phyloP scores from a whole-genome alignment of 1,140 invertebrate genomes.

The Brachionus plicatilis region DNA sequence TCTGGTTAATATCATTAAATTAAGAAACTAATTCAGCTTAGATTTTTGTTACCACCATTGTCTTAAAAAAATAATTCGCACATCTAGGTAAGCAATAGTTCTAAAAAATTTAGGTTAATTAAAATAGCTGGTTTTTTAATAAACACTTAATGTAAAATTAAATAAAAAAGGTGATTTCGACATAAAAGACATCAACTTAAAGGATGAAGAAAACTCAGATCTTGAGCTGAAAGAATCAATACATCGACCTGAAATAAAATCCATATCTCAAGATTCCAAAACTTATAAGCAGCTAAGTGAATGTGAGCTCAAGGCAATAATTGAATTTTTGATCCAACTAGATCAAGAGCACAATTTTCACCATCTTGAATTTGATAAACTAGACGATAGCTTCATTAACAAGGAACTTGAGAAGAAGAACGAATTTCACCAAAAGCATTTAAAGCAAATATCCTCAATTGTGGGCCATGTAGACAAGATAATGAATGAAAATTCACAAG shows the following conservation, averaged over 20 bases:
- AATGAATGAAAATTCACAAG: neutral
- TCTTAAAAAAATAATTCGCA: neutral
- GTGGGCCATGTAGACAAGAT: neutral
- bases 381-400: neutral
- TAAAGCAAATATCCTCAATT: constrained; percentile 35
- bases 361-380: neutral
- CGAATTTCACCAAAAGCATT: constrained; percentile 30
- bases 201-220: neutral
- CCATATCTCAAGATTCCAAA: constrained; percentile 5
- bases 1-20: neutral
- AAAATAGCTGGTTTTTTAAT: neutral
- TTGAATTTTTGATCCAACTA: neutral
- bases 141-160: neutral
- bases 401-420: neutral
- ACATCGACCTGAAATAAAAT: neutral
- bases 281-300: constrained; percentile 12
- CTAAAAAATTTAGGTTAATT: neutral
- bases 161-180: constrained; percentile 4
- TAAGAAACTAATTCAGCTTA: too few species aligned
- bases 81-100: neutral
- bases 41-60: too few species aligned
- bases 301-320: neutral
- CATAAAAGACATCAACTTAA: constrained; percentile 22
- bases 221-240: neutral
- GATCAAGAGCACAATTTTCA: neutral